These are phyloP conservation scores for Antheraea pernyi DNA, from an alignment of 1,140 invertebrate species.

Conservation along the genomic window DNA sequence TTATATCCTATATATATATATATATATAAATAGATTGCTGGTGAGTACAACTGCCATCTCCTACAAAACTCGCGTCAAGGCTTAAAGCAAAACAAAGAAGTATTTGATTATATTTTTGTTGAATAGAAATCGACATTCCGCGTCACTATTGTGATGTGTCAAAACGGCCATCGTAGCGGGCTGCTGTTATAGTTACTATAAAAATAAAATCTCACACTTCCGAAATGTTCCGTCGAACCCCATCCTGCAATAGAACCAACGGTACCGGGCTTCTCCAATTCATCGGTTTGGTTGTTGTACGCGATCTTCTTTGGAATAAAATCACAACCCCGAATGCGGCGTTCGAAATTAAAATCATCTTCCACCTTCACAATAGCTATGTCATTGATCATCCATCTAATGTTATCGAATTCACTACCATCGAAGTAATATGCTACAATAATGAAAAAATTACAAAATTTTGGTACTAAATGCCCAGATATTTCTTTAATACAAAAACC, in stretches of 20 bases:
- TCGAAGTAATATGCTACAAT: constrained; percentile 54
- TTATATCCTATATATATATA: no score
- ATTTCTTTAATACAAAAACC: no score
- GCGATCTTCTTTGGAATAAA: constrained; percentile 47
- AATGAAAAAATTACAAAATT: no score
- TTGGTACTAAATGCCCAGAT: no score
- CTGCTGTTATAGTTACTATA: neutral
- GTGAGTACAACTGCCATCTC: no score
- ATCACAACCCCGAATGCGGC: constrained; percentile 52
- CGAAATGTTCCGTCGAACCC: constrained; percentile 43
- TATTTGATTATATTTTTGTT: no score
- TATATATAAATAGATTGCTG: no score
- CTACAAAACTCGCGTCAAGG: no score
- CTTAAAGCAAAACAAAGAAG: no score
- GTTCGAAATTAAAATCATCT: constrained; percentile 54
- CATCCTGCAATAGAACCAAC: constrained; percentile 51
- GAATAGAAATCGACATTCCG: no score
- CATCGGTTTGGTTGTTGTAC: constrained; percentile 43
- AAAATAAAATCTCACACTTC: constrained; percentile 33
- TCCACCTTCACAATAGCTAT: constrained; percentile 63
- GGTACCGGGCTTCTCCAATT: constrained; percentile 38
- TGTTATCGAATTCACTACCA: constrained; percentile 54
- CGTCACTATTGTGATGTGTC: no score
- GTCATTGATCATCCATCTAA: constrained; percentile 63
- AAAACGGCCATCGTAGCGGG: no score